Evolutionary conservation across 2,113 vertebrate genomes (phyloP).

Genomic region (Gallinago media): DNA sequence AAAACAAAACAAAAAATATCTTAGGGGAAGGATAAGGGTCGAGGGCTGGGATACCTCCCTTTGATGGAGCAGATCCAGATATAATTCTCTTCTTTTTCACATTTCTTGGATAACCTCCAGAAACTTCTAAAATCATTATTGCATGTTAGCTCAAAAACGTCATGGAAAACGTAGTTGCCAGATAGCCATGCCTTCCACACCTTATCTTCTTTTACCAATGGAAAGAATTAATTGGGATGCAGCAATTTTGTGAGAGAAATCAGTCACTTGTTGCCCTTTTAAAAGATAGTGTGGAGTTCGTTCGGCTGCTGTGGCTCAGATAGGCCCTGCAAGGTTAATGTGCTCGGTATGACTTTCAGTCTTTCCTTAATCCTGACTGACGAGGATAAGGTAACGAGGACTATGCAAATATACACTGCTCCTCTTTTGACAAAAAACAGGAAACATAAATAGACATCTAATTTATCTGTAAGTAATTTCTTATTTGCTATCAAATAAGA

Average conservation of each 20-base stretch:
- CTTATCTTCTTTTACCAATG: background rate
- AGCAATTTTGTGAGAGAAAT: background rate
- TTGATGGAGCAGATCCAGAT: background rate
- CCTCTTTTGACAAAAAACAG: background rate
- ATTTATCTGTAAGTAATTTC: background rate
- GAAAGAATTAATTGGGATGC: background rate
- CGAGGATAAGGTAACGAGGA: background rate
- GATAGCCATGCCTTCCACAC: background rate
- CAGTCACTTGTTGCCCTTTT: background rate
- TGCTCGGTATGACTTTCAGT: background rate
- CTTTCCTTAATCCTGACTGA: background rate
- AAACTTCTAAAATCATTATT: background rate
- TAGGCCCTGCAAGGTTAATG: background rate
- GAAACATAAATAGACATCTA: background rate
- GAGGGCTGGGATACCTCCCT: background rate
- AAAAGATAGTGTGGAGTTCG: accelerated
- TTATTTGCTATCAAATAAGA: background rate
- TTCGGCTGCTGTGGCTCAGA: background rate
- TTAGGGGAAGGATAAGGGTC: background rate
- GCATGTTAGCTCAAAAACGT: background rate
- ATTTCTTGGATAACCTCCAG: background rate
- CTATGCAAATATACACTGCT: background rate
- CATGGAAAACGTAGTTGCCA: background rate
- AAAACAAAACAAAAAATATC: background rate
- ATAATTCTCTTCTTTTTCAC: background rate